Percentiles rank a stretch among this genome's conserved stretches.
phyloP scores from a whole-genome alignment of 2,888 invertebrate species.

The Andricus quercusramuli region DNA sequence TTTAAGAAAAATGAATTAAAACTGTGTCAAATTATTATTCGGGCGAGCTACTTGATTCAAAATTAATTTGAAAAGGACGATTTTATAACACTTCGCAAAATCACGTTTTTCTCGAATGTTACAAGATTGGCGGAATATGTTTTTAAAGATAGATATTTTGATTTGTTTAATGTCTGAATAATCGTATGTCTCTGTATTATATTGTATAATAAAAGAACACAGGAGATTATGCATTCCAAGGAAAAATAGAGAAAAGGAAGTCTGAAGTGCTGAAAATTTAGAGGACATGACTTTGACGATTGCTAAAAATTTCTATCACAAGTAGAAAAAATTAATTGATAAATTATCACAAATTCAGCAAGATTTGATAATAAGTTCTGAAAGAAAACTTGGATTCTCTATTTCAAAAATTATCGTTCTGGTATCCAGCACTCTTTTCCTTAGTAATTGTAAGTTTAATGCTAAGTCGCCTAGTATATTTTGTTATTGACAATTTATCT shows the following conservation, averaged over 20 bases:
- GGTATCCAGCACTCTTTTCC: conserved; percentile 36
- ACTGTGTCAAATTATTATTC: no score
- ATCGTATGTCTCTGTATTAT: conserved; percentile 2
- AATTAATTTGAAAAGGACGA: not conserved
- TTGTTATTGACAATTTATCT: conserved; percentile 28
- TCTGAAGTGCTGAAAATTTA: conserved; percentile 32
- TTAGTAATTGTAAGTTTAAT: conserved; percentile 21
- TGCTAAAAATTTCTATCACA: not conserved
- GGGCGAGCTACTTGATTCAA: not conserved
- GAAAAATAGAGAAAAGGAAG: conserved; percentile 45
- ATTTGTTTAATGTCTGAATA: conserved; percentile 1
- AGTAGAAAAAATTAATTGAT: not conserved
- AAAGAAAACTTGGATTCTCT: not conserved
- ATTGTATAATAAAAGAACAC: conserved; percentile 12
- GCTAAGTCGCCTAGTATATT: conserved; percentile 33
- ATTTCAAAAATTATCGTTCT: not conserved
- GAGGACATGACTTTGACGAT: not conserved
- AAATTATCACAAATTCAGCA: not conserved
- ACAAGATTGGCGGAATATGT: not conserved
- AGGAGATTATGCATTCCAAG: conserved; percentile 41
- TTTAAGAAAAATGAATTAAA: no score
- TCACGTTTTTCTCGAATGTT: not conserved
- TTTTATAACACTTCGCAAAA: not conserved
- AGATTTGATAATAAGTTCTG: not conserved
- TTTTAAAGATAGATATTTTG: not conserved